Conservation (phyloP, 2,113 vertebrate genomes). For the Chionodraco myersi region DNA sequence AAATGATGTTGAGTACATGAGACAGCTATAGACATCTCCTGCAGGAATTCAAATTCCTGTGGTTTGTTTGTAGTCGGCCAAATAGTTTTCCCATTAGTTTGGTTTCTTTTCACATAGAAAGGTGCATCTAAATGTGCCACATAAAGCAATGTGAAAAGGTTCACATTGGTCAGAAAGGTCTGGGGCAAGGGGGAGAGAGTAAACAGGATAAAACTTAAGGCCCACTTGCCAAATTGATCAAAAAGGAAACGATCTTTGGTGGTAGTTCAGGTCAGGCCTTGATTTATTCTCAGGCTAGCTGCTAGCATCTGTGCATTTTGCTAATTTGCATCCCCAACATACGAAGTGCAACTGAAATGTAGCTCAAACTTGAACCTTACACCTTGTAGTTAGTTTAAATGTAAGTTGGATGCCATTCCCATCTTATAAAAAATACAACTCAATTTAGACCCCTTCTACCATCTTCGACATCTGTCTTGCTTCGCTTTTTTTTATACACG, state of each 20-base stretch:
- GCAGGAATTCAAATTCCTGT: no score
- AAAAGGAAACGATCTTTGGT: background rate
- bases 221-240: background rate
- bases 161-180: background rate
- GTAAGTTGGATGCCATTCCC: background rate
- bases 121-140: background rate
- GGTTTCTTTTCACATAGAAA: background rate
- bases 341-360: background rate
- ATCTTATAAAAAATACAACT: background rate
- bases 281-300: background rate
- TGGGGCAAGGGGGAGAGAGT: no score
- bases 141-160: background rate
- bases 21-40: no score
- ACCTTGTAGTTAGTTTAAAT: background rate
- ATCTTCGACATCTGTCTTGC: no score
- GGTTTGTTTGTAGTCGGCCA: no score
- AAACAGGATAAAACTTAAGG: no score
- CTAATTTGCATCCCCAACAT: background rate
- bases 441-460: background rate
- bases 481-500: background rate
- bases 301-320: background rate
- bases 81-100: background rate
- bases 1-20: constrained; percentile 12
- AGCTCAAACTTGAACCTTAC: background rate
- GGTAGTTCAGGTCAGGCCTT: background rate